Conservation (phyloP, 2,888 invertebrate species). For the Cataglyphis cursor region DNA sequence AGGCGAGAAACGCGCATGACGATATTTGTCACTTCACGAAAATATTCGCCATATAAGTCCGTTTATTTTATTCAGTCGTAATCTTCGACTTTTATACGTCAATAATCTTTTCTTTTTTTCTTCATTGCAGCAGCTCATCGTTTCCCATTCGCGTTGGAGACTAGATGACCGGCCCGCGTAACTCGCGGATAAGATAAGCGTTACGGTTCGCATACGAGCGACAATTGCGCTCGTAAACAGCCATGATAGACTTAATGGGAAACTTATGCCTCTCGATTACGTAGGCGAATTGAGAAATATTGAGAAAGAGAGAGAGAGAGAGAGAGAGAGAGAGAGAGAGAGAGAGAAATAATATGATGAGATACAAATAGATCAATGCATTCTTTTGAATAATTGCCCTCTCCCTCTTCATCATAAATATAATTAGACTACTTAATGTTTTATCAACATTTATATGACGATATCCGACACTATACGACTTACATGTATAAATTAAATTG, state of each 20-base stretch:
- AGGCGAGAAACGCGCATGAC: conserved; percentile 37
- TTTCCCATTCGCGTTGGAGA: background rate
- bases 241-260: background rate
- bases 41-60: conserved; percentile 35
- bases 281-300: background rate
- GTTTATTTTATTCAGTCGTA: conserved; percentile 62
- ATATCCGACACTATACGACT: background rate
- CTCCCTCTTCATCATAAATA: background rate
- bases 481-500: background rate
- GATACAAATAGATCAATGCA: background rate
- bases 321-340: background rate
- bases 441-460: background rate
- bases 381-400: background rate
- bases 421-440: background rate
- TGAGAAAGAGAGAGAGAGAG: background rate
- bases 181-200: conserved; percentile 45
- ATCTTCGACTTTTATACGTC: conserved; percentile 52
- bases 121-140: background rate
- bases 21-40: conserved; percentile 68
- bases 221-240: conserved; percentile 10
- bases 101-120: conserved; percentile 10
- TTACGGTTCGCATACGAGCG: background rate
- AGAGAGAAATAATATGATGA: background rate
- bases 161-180: background rate
- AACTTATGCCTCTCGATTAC: background rate